Evolutionary conservation across 2,113 vertebrate species (phyloP), one percentile per base, ranked within the genome.

Genomic region (Nettapus auritus): DNA sequence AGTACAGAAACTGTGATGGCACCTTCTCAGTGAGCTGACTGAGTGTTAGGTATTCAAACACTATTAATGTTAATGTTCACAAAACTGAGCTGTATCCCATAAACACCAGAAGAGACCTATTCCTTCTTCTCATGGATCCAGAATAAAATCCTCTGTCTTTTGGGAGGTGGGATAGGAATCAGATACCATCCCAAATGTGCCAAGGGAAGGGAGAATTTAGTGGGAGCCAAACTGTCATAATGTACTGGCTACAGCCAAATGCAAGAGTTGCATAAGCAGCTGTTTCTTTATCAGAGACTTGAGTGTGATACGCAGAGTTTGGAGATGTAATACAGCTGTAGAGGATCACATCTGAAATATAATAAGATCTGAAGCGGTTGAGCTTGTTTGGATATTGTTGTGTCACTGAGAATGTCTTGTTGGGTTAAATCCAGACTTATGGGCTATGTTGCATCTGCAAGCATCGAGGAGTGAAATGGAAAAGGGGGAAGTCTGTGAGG

Each of bases 251-350:
- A 40, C 52, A 81, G 79, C 46, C 82, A 91, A 85, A 86, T 3
- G 40, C 36, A 59, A 79, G 75, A 60, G 46, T 10, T 93, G 55
- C 59, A 86, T 80, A 83, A 94, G 33, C 79, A 74, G 75, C 82
- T 80, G 63, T 75, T 88, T 96, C 64, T 76, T 94, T 93, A 90
- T 93, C 79, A 56, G 82, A 75, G 21, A 9, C 19, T 6, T 68
- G 91, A 90, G 70, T 81, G 75, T 70, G 80, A 78, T 26, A 52
- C 22, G 18, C 11, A 9, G 78, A 57, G 34, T 25, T 59, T 70
- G 89, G 87, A 48, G 88, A 60, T 16, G 55, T 21, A 55, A 29
- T 26, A 26, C 82, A 96, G 82, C 93, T 95, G 87, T 28, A 36
- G 85, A 38, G 57, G 44, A 53, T 50, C 67, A 59, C 78, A 67